Conservation (phyloP, 1,140 invertebrate species). For the Pachypeltis micranthus region DNA sequence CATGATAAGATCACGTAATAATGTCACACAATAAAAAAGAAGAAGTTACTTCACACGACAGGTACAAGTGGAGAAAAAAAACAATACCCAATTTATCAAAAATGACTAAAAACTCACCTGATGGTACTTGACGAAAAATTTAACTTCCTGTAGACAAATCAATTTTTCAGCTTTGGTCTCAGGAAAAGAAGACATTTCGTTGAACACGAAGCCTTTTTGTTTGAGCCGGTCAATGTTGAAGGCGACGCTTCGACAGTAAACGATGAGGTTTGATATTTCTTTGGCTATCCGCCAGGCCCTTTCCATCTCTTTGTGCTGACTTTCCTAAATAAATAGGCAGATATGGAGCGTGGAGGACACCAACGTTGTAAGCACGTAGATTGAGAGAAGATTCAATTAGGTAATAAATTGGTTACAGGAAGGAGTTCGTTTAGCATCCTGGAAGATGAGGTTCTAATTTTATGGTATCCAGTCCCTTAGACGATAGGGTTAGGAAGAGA, state of each 20-base stretch:
- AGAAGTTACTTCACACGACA: too few relatives aligned
- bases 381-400: neutral
- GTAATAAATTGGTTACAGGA: neutral
- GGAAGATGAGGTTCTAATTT: too few relatives aligned
- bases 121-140: constrained; percentile 77
- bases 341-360: neutral
- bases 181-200: constrained; percentile 92
- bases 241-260: constrained; percentile 86
- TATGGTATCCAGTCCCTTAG: too few relatives aligned
- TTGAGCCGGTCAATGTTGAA: constrained; percentile 57
- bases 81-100: too few relatives aligned
- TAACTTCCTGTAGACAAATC: constrained; percentile 65
- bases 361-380: constrained; percentile 12
- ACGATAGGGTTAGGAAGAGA: too few relatives aligned
- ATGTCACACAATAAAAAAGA: too few relatives aligned
- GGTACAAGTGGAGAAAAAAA: too few relatives aligned
- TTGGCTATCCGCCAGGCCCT: constrained; percentile 78
- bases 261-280: constrained; percentile 90
- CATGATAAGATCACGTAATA: too few relatives aligned
- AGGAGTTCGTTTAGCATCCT: neutral
- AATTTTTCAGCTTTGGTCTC: constrained; percentile 89
- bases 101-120: too few relatives aligned
- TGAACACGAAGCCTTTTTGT: constrained; percentile 55
- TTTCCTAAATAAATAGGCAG: constrained; percentile 40
- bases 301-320: constrained; percentile 76